Conservation (phyloP, 1,140 invertebrate genomes). For the Dryas iulia region DNA sequence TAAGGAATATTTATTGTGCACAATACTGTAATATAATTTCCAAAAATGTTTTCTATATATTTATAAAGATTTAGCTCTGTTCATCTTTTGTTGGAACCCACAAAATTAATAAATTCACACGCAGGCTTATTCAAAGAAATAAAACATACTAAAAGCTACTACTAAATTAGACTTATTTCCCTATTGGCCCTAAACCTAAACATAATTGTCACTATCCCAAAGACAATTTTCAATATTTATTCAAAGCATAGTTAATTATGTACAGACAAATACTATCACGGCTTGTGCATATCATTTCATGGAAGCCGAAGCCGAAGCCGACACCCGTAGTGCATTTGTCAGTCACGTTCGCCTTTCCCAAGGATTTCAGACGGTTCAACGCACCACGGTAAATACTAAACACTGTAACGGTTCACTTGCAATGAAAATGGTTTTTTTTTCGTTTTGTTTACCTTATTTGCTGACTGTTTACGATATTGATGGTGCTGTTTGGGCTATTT, state of each 20-base stretch:
- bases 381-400: conserved; percentile 6
- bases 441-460: conserved; percentile 5
- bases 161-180: no score
- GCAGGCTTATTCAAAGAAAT: no score
- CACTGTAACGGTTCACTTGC: conserved; percentile 4
- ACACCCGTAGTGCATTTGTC: conserved; percentile 14
- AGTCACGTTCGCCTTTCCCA: conserved; percentile 20
- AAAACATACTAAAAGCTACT: no score
- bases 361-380: conserved; percentile 23
- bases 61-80: no score
- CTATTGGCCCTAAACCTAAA: no score
- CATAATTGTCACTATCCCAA: neutral
- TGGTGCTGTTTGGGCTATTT: neutral
- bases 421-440: conserved; percentile 6
- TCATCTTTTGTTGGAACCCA: no score
- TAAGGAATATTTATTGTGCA: no score
- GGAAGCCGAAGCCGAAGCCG: conserved; percentile 5
- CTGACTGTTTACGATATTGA: neutral
- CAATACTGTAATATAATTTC: no score
- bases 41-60: no score
- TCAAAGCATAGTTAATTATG: conserved; percentile 12
- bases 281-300: conserved; percentile 21
- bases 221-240: neutral
- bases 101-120: no score
- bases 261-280: conserved; percentile 21